Evolutionary conservation across 2,797 vertebrate genomes (phyloP).

Genomic region (Pogoniulus pusillus): DNA sequence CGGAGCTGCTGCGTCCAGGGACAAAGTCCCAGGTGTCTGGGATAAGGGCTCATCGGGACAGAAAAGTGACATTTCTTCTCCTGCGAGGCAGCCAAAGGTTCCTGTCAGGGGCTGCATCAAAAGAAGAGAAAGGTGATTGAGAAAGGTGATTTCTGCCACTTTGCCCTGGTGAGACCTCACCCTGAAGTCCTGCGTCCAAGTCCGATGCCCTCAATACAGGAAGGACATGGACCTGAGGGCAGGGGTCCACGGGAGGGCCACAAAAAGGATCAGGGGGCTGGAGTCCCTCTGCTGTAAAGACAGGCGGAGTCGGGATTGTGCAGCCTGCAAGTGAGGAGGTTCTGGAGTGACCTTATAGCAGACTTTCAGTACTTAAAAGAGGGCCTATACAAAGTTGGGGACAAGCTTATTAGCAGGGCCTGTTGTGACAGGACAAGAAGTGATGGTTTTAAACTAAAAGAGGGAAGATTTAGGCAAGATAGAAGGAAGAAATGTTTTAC

Average conservation of each 20-base stretch:
- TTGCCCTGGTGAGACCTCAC: neutral
- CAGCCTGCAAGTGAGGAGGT: neutral
- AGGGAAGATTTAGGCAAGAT: neutral
- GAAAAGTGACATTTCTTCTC: neutral
- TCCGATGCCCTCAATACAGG: neutral
- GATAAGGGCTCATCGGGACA: rapidly evolving
- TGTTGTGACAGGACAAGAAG: neutral
- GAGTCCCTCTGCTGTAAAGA: neutral
- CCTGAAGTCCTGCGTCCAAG: neutral
- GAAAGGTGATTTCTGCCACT: neutral
- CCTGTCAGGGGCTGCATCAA: too few species aligned
- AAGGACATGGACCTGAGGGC: too few species aligned
- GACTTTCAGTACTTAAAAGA: neutral
- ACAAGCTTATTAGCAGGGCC: neutral
- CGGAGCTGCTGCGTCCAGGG: neutral
- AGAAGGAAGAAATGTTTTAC: neutral
- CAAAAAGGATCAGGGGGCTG: neutral
- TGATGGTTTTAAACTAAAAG: neutral
- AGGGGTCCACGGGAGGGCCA: neutral
- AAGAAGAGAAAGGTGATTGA: neutral
- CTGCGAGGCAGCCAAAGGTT: neutral
- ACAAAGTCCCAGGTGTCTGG: rapidly evolving
- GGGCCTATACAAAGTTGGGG: too few species aligned
- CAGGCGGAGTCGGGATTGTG: neutral
- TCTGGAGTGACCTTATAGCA: neutral